Evolutionary conservation across 2,113 vertebrate species (phyloP).

Genomic region (Platysteira castanea): DNA sequence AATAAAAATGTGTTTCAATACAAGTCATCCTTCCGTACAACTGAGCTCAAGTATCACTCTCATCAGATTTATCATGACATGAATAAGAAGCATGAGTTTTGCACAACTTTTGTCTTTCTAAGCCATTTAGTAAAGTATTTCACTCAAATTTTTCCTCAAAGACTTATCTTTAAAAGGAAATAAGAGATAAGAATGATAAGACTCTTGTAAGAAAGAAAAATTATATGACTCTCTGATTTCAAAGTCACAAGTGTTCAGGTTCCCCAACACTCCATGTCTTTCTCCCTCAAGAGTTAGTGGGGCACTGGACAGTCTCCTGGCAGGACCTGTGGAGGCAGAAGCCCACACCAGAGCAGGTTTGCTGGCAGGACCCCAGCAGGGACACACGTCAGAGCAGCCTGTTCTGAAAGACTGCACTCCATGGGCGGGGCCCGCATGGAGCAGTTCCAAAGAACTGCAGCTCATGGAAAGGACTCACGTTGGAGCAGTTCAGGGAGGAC

Average conservation of each 20-base stretch:
- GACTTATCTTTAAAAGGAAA: not conserved
- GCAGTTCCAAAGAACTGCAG: too few species aligned
- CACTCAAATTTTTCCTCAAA: not conserved
- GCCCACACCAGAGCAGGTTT: not conserved
- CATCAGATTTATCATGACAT: not conserved
- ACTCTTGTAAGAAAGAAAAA: not conserved
- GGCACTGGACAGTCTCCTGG: not conserved
- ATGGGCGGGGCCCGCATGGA: not conserved
- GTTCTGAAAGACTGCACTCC: too few species aligned
- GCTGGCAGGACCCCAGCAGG: not conserved
- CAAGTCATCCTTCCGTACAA: not conserved
- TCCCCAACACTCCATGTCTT: not conserved
- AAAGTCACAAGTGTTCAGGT: not conserved
- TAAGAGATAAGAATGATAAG: not conserved
- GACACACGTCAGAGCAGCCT: too few species aligned
- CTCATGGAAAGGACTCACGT: not conserved
- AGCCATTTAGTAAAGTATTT: not conserved
- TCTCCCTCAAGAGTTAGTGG: not conserved
- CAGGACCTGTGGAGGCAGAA: not conserved
- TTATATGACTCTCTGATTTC: not conserved
- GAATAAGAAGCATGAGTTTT: not conserved
- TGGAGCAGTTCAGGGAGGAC: not conserved
- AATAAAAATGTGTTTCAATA: not conserved
- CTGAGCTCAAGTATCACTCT: not conserved
- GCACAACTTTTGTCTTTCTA: not conserved